Base-by-base conservation (phyloP, 2,797 vertebrate genomes). In the Phataginus tricuspis region DNA sequence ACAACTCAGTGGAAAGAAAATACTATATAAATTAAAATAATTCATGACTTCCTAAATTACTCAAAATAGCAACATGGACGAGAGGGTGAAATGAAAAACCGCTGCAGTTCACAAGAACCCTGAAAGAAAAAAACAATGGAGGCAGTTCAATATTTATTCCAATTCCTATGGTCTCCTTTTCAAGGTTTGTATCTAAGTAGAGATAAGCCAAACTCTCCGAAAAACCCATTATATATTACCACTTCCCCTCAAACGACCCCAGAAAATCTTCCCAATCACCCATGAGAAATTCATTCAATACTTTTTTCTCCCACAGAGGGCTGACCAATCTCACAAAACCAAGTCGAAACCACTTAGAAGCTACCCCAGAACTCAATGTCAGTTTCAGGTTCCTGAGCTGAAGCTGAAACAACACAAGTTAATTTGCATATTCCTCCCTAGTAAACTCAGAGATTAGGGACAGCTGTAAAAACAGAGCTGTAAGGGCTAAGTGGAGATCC, bases 61-160 rank as follows among this genome's bases (percentile, higher is more conserved):
- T 74, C 72, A 90, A 95, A 96, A 85, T 9, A 94, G 82, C 31
- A 92, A 94, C 95, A 96, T 42, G 59, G 59, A 80, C 39, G n/a
- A 69, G 2, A 23, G 25, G 8, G 7, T 79, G 5, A 94, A 87
- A 95, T 37, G 23, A 72, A 86, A 93, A 89, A 90, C 13, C 6
- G 59, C 21, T 68, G 49, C 4, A 23, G 37, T 31, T 31, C 78
- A 75, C 0, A 9, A 55, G 86, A 83, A 42, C 74, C 7, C 16
- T 25, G 21, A 93, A 74, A n/a, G 42, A n/a, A 86, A 94, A 49
- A 31, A 89, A 72, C 3, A 74, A 80, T 0, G 80, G 39, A 77
- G 3, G 8, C 42, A 94, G 63, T 31, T 84, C 66, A 39, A 34
- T 69, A 84, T 57, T 75, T 82, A 10, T 13, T 88, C 72, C 49